phyloP scores from a whole-genome alignment of 2,113 vertebrate species.

The Leptosomus discolor region DNA sequence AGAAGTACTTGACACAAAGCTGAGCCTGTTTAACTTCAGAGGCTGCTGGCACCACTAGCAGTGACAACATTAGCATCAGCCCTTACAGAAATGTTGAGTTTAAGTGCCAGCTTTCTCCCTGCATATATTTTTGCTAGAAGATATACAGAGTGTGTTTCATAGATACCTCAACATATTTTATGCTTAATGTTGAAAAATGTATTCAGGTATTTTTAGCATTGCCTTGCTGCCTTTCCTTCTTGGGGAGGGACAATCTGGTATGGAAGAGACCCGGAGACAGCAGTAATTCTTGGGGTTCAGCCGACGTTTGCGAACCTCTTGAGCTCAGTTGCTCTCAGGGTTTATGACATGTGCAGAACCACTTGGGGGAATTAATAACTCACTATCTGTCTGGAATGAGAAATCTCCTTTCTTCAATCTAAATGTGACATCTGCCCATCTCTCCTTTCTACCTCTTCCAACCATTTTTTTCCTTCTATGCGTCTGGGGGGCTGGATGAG shows the following conservation, averaged over 20 bases:
- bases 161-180: neutral
- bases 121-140: neutral
- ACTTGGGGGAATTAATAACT: slow-evolving; percentile 12
- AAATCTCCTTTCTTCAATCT: neutral
- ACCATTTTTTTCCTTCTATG: neutral
- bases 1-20: neutral
- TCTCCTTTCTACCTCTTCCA: neutral
- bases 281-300: neutral
- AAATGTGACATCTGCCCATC: neutral
- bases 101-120: neutral
- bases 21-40: neutral
- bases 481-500: neutral
- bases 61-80: neutral
- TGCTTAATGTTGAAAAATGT: neutral
- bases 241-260: neutral
- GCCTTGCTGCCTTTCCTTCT: neutral
- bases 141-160: rapidly evolving
- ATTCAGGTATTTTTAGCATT: neutral
- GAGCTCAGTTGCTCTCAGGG: neutral
- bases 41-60: neutral
- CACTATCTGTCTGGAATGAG: neutral
- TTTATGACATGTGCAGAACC: neutral
- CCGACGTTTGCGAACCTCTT: slow-evolving; percentile 4
- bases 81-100: neutral
- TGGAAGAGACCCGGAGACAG: neutral